Base-by-base conservation (phyloP, 2,797 vertebrate genomes). In the Notolabrus celidotus region DNA sequence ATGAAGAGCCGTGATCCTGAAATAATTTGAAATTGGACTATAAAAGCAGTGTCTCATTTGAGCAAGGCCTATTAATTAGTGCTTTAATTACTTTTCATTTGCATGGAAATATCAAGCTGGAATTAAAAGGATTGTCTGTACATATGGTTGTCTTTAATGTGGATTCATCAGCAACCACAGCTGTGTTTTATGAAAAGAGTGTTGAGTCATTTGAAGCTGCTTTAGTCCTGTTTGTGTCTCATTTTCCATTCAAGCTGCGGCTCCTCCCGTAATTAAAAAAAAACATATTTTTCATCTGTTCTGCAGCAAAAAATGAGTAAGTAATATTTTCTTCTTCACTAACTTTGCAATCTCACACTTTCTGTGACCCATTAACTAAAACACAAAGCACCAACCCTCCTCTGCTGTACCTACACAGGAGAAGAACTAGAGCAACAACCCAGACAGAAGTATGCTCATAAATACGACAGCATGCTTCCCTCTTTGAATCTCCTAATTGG, bases 401-500 rank as follows among this genome's bases (percentile, higher is more conserved):
- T 64, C 68, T 70, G 50, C 56, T 54, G 43, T 23, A 63, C 34
- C 47, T 36, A 36, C 51, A 50, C 14, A 47, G 67, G 29, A 41
- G 5, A 45, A 64, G 77, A 67, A 67, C 17, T 63, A 22, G 82
- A 83, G 69, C 79, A 80, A 12, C 39, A 58, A 36, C 10, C 33
- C 60, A 76, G 58, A 77, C 53, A 71, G 42, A 71, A 82, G 70
- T 51, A 33, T 46, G 41, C 56, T 71, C 57, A 71, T 41, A 82
- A 83, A 83, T 76, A 83, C 51, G 69, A 67, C 36, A 54, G 51
- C 67, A 59, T 36, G 53, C 58, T 53, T 49, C 41, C 76, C 42
- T 83, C 70, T 86, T 80, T 81, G 71, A 88, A 85, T 83, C 60
- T 68, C 33, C 41, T 89, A 87, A 90, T 91, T 88, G 74, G 79